A percentile compares a stretch with the other conserved stretches of the same genome.
Conservation (phyloP, 2,113 vertebrate species). For the Pelecanus crispus region DNA sequence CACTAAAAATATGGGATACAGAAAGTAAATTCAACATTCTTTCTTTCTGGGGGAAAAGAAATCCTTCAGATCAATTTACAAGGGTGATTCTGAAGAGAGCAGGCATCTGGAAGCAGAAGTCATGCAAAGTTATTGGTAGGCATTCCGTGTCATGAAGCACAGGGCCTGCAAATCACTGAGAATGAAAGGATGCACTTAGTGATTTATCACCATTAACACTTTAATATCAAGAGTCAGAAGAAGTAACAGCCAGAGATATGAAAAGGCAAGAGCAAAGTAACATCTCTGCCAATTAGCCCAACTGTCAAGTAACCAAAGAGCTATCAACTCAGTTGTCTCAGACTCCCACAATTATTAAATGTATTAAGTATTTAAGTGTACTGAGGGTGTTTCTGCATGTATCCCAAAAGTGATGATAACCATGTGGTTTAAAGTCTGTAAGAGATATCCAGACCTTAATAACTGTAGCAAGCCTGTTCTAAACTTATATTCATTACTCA, state of each 20-base stretch:
- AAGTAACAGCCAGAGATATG: background rate
- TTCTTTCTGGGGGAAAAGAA: conserved; percentile 46
- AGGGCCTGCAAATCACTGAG: background rate
- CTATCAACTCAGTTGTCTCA: background rate
- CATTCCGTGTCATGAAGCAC: conserved; percentile 24
- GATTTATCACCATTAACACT: background rate
- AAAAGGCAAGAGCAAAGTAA: background rate
- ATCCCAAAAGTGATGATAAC: background rate
- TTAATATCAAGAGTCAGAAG: background rate
- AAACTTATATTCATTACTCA: background rate
- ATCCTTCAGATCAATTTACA: conserved; percentile 33
- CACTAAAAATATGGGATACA: conserved; percentile 1
- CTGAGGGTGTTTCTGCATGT: background rate
- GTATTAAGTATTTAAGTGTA: background rate
- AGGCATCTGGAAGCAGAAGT: background rate
- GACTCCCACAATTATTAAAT: background rate
- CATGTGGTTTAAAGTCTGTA: background rate
- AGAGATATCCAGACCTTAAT: background rate
- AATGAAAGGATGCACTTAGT: background rate
- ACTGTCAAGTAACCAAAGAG: background rate
- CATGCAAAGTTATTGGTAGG: conserved; percentile 19
- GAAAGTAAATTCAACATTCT: background rate
- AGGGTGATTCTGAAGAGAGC: background rate
- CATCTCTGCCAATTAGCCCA: rapidly evolving
- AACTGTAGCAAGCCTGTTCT: background rate